A percentile compares a stretch with the other conserved stretches of the same genome.
phyloP scores from a whole-genome alignment of 2,113 vertebrate genomes.

The Solea solea region DNA sequence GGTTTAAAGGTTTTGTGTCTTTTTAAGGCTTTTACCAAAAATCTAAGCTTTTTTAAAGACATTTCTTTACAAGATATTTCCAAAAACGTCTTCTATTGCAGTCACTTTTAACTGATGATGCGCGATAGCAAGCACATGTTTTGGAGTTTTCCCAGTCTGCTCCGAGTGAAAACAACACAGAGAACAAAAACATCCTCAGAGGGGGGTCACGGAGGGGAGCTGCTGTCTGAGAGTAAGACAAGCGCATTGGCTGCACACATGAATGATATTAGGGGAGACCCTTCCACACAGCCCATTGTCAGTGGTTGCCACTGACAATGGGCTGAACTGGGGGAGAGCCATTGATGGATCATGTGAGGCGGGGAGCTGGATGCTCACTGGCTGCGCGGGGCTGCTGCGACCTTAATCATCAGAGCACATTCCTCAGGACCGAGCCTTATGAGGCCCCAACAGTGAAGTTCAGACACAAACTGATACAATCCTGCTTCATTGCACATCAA shows the following conservation, averaged over 20 bases:
- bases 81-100: not conserved
- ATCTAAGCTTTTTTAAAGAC: not conserved
- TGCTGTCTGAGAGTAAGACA: slow-evolving; percentile 38
- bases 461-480: slow-evolving; percentile 4
- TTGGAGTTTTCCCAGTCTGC: slow-evolving; percentile 9
- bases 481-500: slow-evolving; percentile 1
- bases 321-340: slow-evolving; percentile 30
- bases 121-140: not conserved
- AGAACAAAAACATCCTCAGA: slow-evolving; percentile 66
- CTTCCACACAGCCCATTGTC: slow-evolving; percentile 63
- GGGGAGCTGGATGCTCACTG: slow-evolving; percentile 52
- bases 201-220: slow-evolving; percentile 16
- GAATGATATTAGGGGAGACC: slow-evolving; percentile 71
- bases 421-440: slow-evolving; percentile 55
- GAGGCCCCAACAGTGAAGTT: slow-evolving; percentile 36
- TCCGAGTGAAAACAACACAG: slow-evolving; percentile 43
- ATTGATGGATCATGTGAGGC: slow-evolving; percentile 68
- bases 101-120: not conserved
- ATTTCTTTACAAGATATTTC: not conserved
- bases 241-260: slow-evolving; percentile 52
- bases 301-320: slow-evolving; percentile 65
- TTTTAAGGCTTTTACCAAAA: too few relatives aligned
- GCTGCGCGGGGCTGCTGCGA: slow-evolving; percentile 34
- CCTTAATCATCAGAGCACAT: slow-evolving; percentile 72
- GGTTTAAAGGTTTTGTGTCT: too few relatives aligned